Evolutionary conservation across 2,888 invertebrate species (phyloP), one percentile per base, ranked within the genome.

Genomic region (Lottia gigantea): DNA sequence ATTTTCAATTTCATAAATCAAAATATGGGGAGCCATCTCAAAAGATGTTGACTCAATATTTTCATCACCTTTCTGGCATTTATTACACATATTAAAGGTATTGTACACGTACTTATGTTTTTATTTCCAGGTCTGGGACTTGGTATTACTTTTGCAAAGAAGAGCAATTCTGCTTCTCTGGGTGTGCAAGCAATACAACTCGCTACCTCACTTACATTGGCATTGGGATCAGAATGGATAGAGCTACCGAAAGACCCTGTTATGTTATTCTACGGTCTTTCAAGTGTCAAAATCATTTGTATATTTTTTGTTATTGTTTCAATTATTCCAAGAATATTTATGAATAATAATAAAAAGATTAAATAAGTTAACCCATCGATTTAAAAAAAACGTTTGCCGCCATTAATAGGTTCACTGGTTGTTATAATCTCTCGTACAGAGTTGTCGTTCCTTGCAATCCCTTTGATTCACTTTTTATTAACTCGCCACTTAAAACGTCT

Each of bases 301-400:
- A 40, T 74, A 61, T 46, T 67, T 62, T 16, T 70, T 49, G 26
- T 67, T 23, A 26, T 71, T 19, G 63, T 70, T 26, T 61, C 61
- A 40, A 64, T 71, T 49, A 47, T 73, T 15, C 73, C 73, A 25
- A 67, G 45, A 19, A 68, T 70, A 16, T 62, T 25, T 25, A 25
- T 40, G 2, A 46, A 66, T 46, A 25, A 62, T 16, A 68, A 62
- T 16, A 47, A 66, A 16, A 55, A 55, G 11, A 55, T 11, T 23
- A 55, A 55, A 55, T 19, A 55, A 55, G 11, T 4, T 31, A 31
- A 31, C 31, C 6, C 6, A 31, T 31, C 31, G n/a, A 31, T 31
- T 4, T 31, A 31, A 31, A 4, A 31, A 31, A 31, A 31, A 4
- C 31, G 6, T 4, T 31, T 31, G 31, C 31, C 6, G 31, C 31